A percentile compares a stretch with the other conserved stretches of the same genome.
Evolutionary conservation across 2,888 invertebrate species (phyloP).

Genomic region (Margaritifera margaritifera): DNA sequence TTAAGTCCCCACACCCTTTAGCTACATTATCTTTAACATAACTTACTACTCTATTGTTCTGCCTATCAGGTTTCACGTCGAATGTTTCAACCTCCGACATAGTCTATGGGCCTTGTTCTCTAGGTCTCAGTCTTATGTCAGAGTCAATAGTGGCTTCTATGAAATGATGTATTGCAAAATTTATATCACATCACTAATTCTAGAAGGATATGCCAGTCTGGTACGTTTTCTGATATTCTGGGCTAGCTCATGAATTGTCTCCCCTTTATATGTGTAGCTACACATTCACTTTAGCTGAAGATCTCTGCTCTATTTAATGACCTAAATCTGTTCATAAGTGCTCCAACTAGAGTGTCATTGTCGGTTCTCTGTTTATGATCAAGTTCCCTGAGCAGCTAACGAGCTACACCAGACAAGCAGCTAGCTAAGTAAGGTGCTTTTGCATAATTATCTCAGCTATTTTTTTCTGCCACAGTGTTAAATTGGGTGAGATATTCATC

Average conservation of each 20-base stretch:
- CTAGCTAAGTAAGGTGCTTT: constrained; percentile 30
- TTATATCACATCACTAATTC: too few species aligned
- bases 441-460: constrained; percentile 72
- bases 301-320: constrained; percentile 26
- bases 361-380: constrained; percentile 8
- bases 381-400: constrained; percentile 23
- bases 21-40: too few species aligned
- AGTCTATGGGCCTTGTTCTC: constrained; percentile 20
- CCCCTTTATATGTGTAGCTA: constrained; percentile 12
- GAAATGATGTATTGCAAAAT: too few species aligned
- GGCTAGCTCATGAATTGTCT: constrained; percentile 31
- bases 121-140: constrained; percentile 23
- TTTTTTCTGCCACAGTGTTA: constrained; percentile 29
- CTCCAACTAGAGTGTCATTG: constrained; percentile 13
- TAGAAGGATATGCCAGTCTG: constrained; percentile 23
- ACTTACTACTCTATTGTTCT: not conserved
- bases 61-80: constrained; percentile 19
- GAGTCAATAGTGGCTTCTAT: constrained; percentile 26
- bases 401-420: constrained; percentile 20
- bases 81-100: constrained; percentile 23
- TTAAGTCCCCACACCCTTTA: too few species aligned
- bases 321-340: constrained; percentile 30
- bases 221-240: constrained; percentile 30
- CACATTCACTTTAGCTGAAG: constrained; percentile 18
- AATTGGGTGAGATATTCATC: constrained; percentile 34